Percentiles rank a stretch among this genome's conserved stretches.
Evolutionary conservation across 2,888 invertebrate genomes (phyloP).

Genomic region (Drosophila greeni): DNA sequence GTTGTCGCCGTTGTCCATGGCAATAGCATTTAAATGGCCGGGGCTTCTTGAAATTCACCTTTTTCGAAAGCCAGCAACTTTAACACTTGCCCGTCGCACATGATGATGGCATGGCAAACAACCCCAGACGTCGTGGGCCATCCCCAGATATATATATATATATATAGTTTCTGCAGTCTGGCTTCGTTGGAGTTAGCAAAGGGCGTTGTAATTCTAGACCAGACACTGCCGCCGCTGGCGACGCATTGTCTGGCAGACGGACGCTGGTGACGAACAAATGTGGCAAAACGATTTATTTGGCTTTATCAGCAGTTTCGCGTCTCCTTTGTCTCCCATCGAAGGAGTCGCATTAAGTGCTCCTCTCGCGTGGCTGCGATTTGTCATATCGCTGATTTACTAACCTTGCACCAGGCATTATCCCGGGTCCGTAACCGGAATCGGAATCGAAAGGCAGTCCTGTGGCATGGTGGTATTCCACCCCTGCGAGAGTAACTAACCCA

Average conservation of each 20-base stretch:
- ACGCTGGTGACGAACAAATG: slow-evolving; percentile 36
- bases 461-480: slow-evolving; percentile 29
- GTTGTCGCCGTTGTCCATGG: slow-evolving; percentile 62
- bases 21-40: slow-evolving; percentile 58
- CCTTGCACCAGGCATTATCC: slow-evolving; percentile 62
- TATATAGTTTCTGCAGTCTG: slow-evolving; percentile 34
- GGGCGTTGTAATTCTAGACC: slow-evolving; percentile 55
- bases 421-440: slow-evolving; percentile 9
- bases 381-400: slow-evolving; percentile 72
- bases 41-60: slow-evolving; percentile 50
- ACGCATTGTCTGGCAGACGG: slow-evolving; percentile 53
- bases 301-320: slow-evolving; percentile 67
- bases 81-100: slow-evolving; percentile 32
- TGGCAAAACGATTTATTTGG: slow-evolving; percentile 65
- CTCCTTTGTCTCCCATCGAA: slow-evolving; percentile 53
- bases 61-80: slow-evolving; percentile 35
- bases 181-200: slow-evolving; percentile 18
- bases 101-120: slow-evolving; percentile 36
- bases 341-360: slow-evolving; percentile 44
- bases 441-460: background rate
- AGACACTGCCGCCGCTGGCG: slow-evolving; percentile 37
- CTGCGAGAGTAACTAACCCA: slow-evolving; percentile 8
- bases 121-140: slow-evolving; percentile 40
- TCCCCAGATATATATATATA: background rate
- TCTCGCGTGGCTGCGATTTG: slow-evolving; percentile 53